Evolutionary conservation across 2,888 invertebrate species (phyloP).

Genomic region (Leucophenga montana): DNA sequence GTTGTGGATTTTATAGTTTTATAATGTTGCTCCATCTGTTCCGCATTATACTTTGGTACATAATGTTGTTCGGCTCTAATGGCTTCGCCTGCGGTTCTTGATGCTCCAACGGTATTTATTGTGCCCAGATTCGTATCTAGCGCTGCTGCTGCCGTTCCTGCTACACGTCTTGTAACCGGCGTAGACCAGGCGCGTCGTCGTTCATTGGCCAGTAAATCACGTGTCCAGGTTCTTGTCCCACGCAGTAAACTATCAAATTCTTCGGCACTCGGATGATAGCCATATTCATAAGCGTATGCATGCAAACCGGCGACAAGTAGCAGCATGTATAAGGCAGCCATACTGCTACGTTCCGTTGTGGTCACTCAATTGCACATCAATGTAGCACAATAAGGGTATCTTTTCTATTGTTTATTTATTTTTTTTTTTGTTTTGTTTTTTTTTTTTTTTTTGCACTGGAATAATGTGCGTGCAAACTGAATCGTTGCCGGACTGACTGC

Average conservation of each 20-base stretch:
- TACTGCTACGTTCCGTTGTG: conserved; percentile 21
- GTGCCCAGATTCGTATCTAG: background rate
- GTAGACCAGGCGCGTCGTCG: conserved; percentile 36
- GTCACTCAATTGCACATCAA: too few species aligned
- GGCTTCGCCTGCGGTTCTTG: background rate
- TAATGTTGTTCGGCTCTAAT: conserved; percentile 35
- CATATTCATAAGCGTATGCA: conserved; percentile 55
- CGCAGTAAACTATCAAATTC: conserved; percentile 64
- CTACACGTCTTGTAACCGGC: background rate
- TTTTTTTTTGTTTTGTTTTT: conserved; percentile 2
- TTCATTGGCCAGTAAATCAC: conserved; percentile 53
- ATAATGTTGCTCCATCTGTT: conserved; percentile 22
- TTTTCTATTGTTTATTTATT: background rate
- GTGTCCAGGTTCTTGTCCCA: conserved; percentile 62
- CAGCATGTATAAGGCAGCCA: conserved; percentile 35
- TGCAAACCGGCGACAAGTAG: conserved; percentile 42
- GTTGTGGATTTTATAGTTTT: background rate
- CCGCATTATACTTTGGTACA: conserved; percentile 59
- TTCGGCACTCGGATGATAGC: conserved; percentile 70
- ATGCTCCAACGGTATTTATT: background rate
- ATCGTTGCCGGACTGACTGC: conserved; percentile 44
- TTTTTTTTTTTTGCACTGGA: conserved; percentile 31
- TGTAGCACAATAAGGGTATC: too few species aligned
- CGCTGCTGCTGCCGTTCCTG: background rate
- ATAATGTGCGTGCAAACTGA: conserved; percentile 25